Percentiles rank a stretch among this genome's conserved stretches.
Evolutionary conservation across 2,113 vertebrate species (phyloP).

Genomic region (Mionectes macconnelli): DNA sequence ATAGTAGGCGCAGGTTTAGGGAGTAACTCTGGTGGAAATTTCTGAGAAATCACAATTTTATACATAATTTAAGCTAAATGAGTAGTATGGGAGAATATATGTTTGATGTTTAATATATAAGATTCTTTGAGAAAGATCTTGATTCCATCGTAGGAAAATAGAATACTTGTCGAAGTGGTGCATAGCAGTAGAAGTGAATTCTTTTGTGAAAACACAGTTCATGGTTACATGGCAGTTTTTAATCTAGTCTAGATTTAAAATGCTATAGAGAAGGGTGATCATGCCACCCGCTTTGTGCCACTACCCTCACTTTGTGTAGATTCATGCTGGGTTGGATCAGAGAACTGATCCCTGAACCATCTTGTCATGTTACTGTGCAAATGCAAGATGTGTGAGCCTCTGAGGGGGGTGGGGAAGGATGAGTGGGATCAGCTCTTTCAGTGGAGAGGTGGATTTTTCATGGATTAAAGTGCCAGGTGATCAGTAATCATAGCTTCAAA

Average conservation of each 20-base stretch:
- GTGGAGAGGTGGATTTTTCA: not conserved
- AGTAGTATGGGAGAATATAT: not conserved
- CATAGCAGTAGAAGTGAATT: not conserved
- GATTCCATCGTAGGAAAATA: not conserved
- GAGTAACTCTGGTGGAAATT: not conserved
- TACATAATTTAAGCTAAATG: not conserved
- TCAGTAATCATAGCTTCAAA: not conserved
- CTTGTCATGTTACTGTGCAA: not conserved
- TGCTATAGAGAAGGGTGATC: not conserved
- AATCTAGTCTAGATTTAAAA: not conserved
- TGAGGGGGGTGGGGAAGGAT: not conserved
- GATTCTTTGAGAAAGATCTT: not conserved
- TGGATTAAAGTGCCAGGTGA: slow-evolving; percentile 23
- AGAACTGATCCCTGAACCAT: not conserved
- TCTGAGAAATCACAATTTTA: not conserved
- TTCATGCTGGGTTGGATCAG: not conserved
- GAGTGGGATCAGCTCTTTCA: slow-evolving; percentile 7
- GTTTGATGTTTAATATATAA: not conserved
- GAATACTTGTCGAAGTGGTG: not conserved
- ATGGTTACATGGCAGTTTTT: not conserved
- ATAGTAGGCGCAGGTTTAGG: not conserved
- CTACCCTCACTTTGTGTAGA: not conserved
- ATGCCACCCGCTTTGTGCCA: not conserved
- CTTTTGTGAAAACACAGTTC: not conserved
- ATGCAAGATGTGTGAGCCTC: not conserved